Evolutionary conservation across 1,140 invertebrate species (phyloP), one percentile per base, ranked within the genome.

Genomic region (Diorhabda carinulata): DNA sequence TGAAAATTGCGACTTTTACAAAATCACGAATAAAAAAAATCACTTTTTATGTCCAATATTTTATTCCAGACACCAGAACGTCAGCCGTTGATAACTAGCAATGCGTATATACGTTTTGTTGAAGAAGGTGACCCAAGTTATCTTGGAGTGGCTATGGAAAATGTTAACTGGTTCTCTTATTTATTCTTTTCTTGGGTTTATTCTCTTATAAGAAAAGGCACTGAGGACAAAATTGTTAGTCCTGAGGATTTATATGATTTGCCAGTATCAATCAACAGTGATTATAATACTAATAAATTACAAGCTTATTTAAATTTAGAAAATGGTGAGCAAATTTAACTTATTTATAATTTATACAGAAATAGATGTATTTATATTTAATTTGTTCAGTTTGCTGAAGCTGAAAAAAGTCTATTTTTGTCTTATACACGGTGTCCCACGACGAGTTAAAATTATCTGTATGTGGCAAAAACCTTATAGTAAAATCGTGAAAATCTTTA

Each of bases 111-210:
- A 67, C 81, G 85, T 64, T 87, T 90, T 69, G 76, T 81, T n/a
- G 85, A 87, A 69, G 88, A 91, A 74, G 85, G 88, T 56, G 89
- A 92, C 75, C 86, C 88, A 4, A 83, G 82, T 57, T 87, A 92
- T 71, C 82, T 95, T 64, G 91, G 92, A 0, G 87, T 89, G 60
- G 94, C 93, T 5, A 91, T 95, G 86, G 91, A 95, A 79, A 86
- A 88, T 69, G 82, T 84, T 7, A 87, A 86, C 43, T 86, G 85
- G 75, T 75, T 90, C 2, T 95, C 94, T 0, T 89, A 88, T 77
- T 82, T 98, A 4, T 82, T 91, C 9, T 97, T 98, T 78, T 83
- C 87, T 70, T 98, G 96, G 96, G 93, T 97, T 0, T 87, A 90
- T 69, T 91, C 92, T 5, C 80, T 98, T 56, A 91, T 98, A 82